Base-by-base conservation (phyloP, 2,888 invertebrate genomes). In the Cyclophora punctaria region DNA sequence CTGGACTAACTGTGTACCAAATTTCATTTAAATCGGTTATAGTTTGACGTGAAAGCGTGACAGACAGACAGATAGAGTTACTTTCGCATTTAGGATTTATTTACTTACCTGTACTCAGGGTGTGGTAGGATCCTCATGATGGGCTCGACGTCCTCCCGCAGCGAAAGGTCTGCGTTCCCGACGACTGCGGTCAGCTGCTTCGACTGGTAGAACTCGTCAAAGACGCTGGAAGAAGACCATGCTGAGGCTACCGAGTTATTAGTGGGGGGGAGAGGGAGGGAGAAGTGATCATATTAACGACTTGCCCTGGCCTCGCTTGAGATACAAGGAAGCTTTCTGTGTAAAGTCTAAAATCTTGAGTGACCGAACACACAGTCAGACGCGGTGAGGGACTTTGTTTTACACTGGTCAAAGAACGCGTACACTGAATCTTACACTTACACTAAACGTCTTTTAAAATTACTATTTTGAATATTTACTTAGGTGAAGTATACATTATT, bases 131-230 rank as follows among this genome's bases (percentile, higher is more conserved):
- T 90, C 51, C 80, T 83, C 6, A 75, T 90, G 68, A 78, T 76
- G 59, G 64, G 90, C 75, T 71, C 86, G 65, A 51, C 89, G 70
- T 60, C 73, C 47, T 91, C 90, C 6, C 81, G 83, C 37, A 86
- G 83, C 0, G 90, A 90, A 53, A 95, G 89, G 69, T 95, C 92
- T 51, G 95, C 92, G 60, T 93, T 91, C 0, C 95, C 95, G 0
- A 93, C 80, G 0, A 92, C 91, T 2, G 94, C 91, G 44, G 92
- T 91, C 33, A 96, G 81, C 61, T 93, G 92, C 6, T 87, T 80
- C 0, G 93, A 86, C 53, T 90, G 90, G 66, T 93, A 90, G 57
- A 93, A 89, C 57, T 92, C 84, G 37, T 90, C 90, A 42, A 91
- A 90, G 0, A 92, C 94, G 67, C 93, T 93, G 80, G 57, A 89